phyloP scores from a whole-genome alignment of 2,888 invertebrate genomes.

The Nomada ruficornis region DNA sequence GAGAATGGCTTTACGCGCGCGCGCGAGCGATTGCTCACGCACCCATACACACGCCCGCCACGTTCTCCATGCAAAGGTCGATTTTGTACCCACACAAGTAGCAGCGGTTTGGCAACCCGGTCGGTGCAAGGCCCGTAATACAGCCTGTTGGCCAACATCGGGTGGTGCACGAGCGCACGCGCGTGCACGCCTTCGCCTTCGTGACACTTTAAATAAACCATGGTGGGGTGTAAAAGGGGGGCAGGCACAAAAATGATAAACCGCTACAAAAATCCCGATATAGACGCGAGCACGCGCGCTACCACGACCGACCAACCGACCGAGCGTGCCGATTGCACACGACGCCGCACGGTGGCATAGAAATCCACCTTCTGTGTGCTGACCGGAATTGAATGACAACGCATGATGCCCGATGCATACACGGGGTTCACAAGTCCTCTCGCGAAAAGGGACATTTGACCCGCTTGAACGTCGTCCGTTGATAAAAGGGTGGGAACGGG shows the following conservation, averaged over 20 bases:
- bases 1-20: conserved; percentile 55
- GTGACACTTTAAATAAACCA: conserved; percentile 75
- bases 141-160: conserved; percentile 74
- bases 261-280: conserved; percentile 72
- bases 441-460: conserved; percentile 10
- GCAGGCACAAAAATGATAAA: conserved; percentile 70
- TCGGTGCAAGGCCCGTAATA: conserved; percentile 70
- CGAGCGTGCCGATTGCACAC: conserved; percentile 41
- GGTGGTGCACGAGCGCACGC: conserved; percentile 58
- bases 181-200: conserved; percentile 66
- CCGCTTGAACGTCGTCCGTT: background rate
- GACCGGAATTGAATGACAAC: conserved; percentile 46
- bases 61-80: too few species aligned
- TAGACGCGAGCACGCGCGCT: conserved; percentile 62
- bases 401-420: conserved; percentile 22
- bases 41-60: background rate
- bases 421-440: conserved; percentile 15
- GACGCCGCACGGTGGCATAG: conserved; percentile 38
- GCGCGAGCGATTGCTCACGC: background rate
- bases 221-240: conserved; percentile 66
- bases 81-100: conserved; percentile 16
- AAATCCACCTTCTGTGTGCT: conserved; percentile 42
- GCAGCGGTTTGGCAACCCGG: conserved; percentile 71
- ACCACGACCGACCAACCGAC: conserved; percentile 1
- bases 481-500: background rate